Base-by-base conservation (phyloP, 2,797 vertebrate species). In the Somateria mollissima region DNA sequence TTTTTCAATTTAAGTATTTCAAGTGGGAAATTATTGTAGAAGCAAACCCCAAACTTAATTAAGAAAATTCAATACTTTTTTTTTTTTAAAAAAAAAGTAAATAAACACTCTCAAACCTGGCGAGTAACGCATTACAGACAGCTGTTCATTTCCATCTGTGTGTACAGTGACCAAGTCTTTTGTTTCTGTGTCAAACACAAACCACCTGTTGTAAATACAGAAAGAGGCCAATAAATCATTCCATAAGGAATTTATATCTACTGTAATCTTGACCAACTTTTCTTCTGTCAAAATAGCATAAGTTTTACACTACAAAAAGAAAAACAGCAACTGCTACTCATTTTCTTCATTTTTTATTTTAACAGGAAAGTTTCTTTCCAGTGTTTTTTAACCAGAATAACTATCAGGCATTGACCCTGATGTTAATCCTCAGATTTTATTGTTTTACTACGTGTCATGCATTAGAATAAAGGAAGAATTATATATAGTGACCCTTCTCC, bases 131-230 rank as follows among this genome's bases (percentile, higher is more conserved):
- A 99, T 98, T 43, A 99, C 99, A 3, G 99, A 99, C 91, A 99
- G 98, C 98, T 99, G 99, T 74, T 99, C 99, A 0, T 99, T 99
- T 64, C 99, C 99, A 90, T 99, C 99, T 60, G 99, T 99, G 98
- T 99, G 99, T 79, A 99, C 98, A 2, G 99, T 98, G 96, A 99
- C 99, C 94, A 99, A 96, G 97, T 99, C 99, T 97, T 99, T 99
- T 20, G 99, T 98, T 95, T 99, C 99, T 1, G 99, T 99, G 97
- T 99, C 99, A 96, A 99, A 98, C 65, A 99, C 99, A 97, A 99
- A 98, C 99, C 99, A 99, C 98, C 99, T 99, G 98, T 97, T 30
- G 69, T 87, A 92, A 96, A 97, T 89, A 94, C 32, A 94, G 92
- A 94, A 72, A 92, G 69, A 95, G 78, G 58, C 67, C 80, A 84